phyloP scores from a whole-genome alignment of 2,797 vertebrate genomes.

The Protosalanx chinensis region DNA sequence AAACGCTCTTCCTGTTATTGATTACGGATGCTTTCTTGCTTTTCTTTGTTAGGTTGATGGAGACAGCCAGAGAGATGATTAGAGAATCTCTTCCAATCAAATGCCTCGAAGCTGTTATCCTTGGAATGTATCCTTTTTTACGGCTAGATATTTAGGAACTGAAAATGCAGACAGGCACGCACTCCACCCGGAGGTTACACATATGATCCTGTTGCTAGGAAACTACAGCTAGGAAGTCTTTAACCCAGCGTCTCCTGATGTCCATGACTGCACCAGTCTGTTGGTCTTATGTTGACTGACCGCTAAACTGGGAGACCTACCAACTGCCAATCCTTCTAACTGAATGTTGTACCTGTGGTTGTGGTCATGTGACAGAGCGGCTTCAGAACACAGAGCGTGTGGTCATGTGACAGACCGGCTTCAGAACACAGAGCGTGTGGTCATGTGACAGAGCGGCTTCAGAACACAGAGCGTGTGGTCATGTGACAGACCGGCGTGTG shows the following conservation, averaged over 20 bases:
- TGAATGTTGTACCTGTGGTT: too few species aligned
- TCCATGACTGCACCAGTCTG: neutral
- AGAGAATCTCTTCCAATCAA: constrained; percentile 96
- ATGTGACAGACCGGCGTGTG: too few species aligned
- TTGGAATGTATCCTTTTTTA: constrained; percentile 96
- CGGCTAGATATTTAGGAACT: neutral
- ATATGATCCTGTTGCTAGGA: constrained; percentile 47
- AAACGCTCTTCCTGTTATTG: neutral
- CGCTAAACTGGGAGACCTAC: too few species aligned
- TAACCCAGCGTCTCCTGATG: neutral
- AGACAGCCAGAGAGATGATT: constrained; percentile 96
- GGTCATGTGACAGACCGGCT: too few species aligned
- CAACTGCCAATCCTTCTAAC: too few species aligned
- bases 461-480: too few species aligned
- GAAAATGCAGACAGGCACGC: neutral
- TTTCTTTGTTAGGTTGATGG: constrained; percentile 83
- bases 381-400: too few species aligned
- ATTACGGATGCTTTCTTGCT: constrained; percentile 21
- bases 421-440: too few species aligned
- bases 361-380: too few species aligned
- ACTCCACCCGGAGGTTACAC: constrained; percentile 15
- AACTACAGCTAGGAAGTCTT: constrained; percentile 32
- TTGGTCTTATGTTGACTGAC: neutral
- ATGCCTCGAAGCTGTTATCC: constrained; percentile 97
- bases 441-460: too few species aligned